Evolutionary conservation across 2,113 vertebrate genomes (phyloP), one percentile per base, ranked within the genome.

Genomic region (Solea solea): DNA sequence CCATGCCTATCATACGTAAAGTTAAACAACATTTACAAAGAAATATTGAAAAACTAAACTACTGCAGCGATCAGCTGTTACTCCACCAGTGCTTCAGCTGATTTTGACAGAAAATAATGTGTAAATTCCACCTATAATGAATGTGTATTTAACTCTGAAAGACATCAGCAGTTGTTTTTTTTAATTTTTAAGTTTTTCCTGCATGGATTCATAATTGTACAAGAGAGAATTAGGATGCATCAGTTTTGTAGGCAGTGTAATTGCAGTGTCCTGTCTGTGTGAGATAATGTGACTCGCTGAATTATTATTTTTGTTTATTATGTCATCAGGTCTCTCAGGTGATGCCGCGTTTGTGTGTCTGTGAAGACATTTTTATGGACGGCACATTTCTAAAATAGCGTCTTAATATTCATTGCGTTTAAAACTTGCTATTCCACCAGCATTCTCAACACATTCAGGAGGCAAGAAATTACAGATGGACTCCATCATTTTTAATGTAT

Each of bases 331-430:
- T 81, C 44, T 54, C 85, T 79, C 72, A 11, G 8, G 21, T 89
- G 64, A 69, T 51, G 15, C 49, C 25, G 13, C 4, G 27, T 63
- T 1, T 79, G 50, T 45, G 42, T 16, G 55, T 56, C 67, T 80
- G 64, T 74, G 69, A 65, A 57, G 42, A 56, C 34, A 69, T 68
- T 74, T 52, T 72, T 75, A 50, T 52, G 58, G 25, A 68, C 61
- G 16, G 10, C 57, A 21, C 78, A 61, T 71, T 83, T 83, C 73
- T 69, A 71, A 76, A 85, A 83, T 76, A 69, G 70, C 63, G 76
- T 78, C 28, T 90, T 85, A 89, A 91, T 92, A 90, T 90, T 90
- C 86, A 89, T 88, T 69, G 16, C 28, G 7, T 78, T 64, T 72
- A 52, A 67, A 68, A 72, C 75, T 91, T 84, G 81, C 78, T 88